Base-by-base conservation (phyloP, 2,888 invertebrate genomes). In the Netelia inedita region DNA sequence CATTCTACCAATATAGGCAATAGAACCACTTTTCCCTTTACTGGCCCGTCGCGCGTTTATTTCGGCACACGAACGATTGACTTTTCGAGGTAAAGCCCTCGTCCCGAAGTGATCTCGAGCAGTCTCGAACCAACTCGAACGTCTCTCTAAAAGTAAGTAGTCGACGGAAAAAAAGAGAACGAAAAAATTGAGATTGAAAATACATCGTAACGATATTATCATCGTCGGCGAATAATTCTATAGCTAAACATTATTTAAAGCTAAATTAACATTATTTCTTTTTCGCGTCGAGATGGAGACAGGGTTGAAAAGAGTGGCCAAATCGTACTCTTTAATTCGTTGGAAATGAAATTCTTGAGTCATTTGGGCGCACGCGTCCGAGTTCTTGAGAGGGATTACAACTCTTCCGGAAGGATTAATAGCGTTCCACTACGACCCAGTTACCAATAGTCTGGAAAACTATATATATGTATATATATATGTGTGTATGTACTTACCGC, bases 351-450 rank as follows among this genome's bases (percentile, higher is more conserved):
- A 80, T 80, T 83, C 83, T 80, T 76, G 75, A 76, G 76, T 68
- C 68, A 66, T 76, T 81, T 21, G 68, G 35, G 71, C 79, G 81
- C 66, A 43, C 69, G 57, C 65, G 55, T 43, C 71, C 41, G 71
- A 79, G 59, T 82, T 85, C 82, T 75, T 71, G 65, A 79, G 82
- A 85, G 79, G 82, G 82, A 79, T 85, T 85, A 85, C 85, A 71
- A 82, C 82, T 79, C 79, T 82, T 82, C 79, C 75, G 82, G 85
- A 82, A 82, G 85, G 85, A 85, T 85, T 85, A 85, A 85, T 85
- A 85, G 85, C 82, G 82, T 85, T 85, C 74, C 79, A 75, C 82
- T 75, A 82, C 85, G 85, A 85, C 85, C 85, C 85, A 85, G 85
- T 85, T 85, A 53, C 79, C 85, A 85, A 85, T 85, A 85, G 85